These are phyloP conservation scores for Lagorchestes hirsutus DNA, from an alignment of 2,797 vertebrate genomes.

Conservation along the genomic window DNA sequence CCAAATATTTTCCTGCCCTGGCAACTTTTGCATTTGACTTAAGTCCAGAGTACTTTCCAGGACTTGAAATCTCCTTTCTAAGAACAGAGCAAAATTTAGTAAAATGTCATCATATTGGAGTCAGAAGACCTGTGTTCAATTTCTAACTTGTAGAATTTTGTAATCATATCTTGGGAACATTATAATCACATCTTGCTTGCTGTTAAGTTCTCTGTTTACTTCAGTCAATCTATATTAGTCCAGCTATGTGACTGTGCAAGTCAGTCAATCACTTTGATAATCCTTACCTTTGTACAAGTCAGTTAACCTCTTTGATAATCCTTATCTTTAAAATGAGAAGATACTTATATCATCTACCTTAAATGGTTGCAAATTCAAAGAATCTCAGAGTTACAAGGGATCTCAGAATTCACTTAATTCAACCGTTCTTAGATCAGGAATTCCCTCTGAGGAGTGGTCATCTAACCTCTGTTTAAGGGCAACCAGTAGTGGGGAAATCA, in stretches of 20 bases:
- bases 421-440: background rate
- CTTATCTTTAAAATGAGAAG: background rate
- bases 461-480: background rate
- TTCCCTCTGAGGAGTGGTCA: background rate
- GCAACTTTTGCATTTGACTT: background rate
- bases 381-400: background rate
- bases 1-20: constrained; percentile 17
- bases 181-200: background rate
- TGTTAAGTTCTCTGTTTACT: background rate
- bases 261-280: background rate
- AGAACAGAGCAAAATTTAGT: background rate
- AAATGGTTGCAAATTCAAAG: background rate
- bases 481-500: background rate
- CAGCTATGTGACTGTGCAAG: background rate
- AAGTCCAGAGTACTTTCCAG: background rate
- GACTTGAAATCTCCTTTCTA: background rate
- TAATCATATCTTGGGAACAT: background rate
- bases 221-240: background rate
- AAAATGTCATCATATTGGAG: background rate
- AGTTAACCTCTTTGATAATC: too few relatives aligned
- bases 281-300: too few relatives aligned
- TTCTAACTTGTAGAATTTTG: background rate
- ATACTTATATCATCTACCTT: background rate
- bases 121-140: background rate
- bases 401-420: background rate